phyloP scores from a whole-genome alignment of 2,888 invertebrate genomes.

The Erannis defoliaria region DNA sequence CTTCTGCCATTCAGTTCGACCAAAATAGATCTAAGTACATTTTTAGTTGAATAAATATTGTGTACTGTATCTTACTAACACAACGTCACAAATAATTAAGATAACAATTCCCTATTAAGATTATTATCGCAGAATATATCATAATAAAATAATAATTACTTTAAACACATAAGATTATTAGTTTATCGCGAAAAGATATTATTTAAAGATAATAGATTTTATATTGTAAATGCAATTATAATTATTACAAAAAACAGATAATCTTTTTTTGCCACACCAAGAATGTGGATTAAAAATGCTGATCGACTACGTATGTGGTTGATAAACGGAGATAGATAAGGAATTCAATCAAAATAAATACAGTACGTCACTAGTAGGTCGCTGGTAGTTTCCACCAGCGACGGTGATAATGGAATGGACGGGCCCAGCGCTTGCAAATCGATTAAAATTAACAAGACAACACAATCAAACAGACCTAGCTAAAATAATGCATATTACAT shows the following conservation, averaged over 20 bases:
- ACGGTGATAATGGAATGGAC: too few species aligned
- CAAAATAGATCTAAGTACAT: neutral
- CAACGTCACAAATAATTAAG: slow-evolving; percentile 24
- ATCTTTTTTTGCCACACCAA: slow-evolving; percentile 15
- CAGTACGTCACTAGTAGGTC: slow-evolving; percentile 5
- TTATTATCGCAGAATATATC: slow-evolving; percentile 11
- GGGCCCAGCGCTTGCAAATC: too few species aligned
- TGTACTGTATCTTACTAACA: neutral
- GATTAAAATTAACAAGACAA: too few species aligned
- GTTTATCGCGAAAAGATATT: slow-evolving; percentile 8
- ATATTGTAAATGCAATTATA: slow-evolving; percentile 4
- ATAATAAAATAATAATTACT: slow-evolving; percentile 18
- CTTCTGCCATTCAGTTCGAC: neutral
- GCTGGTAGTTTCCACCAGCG: slow-evolving; percentile 2
- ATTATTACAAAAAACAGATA: neutral
- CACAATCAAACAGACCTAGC: too few species aligned
- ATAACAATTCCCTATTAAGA: slow-evolving; percentile 27
- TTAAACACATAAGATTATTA: slow-evolving; percentile 8
- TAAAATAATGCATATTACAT: too few species aligned
- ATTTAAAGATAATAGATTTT: slow-evolving; percentile 1
- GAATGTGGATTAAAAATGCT: slow-evolving; percentile 17
- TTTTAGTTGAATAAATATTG: neutral
- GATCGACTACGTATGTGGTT: neutral
- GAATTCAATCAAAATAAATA: slow-evolving; percentile 24
- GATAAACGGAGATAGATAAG: slow-evolving; percentile 8